Percentiles rank a stretch among this genome's conserved stretches.
Evolutionary conservation across 2,888 invertebrate genomes (phyloP).

Genomic region (Aradus depressus): DNA sequence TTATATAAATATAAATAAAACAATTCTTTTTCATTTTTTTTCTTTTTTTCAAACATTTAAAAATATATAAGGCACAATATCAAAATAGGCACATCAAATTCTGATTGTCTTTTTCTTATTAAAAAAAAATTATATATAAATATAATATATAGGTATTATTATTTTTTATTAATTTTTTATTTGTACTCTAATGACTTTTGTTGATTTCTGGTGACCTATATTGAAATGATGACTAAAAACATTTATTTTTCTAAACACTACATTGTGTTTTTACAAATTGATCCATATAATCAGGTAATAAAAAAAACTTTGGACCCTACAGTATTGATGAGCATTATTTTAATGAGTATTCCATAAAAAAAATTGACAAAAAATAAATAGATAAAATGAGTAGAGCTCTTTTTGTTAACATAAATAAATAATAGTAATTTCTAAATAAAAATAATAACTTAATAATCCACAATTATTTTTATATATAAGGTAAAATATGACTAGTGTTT

Average conservation of each 20-base stretch:
- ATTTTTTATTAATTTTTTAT: neutral
- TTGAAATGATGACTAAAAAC: slow-evolving; percentile 1
- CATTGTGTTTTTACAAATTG: no score
- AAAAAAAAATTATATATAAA: no score
- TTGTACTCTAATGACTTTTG: slow-evolving; percentile 9
- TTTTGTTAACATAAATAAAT: no score
- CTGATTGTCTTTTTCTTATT: slow-evolving; percentile 8
- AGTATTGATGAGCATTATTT: slow-evolving; percentile 6
- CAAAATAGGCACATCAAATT: slow-evolving; percentile 5
- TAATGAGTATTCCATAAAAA: slow-evolving; percentile 8
- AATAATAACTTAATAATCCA: no score
- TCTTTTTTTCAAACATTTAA: neutral
- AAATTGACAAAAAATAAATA: no score
- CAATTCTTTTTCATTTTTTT: neutral
- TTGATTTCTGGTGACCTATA: neutral
- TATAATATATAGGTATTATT: no score
- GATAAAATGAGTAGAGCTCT: no score
- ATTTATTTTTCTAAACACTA: no score
- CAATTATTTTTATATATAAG: no score
- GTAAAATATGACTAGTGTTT: no score
- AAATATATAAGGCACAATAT: slow-evolving; percentile 9
- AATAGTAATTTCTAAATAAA: no score
- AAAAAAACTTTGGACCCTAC: neutral
- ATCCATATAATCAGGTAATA: neutral
- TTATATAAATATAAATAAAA: neutral